Evolutionary conservation across 2,797 vertebrate species (phyloP), one percentile per base, ranked within the genome.

Genomic region (Peromyscus eremicus): DNA sequence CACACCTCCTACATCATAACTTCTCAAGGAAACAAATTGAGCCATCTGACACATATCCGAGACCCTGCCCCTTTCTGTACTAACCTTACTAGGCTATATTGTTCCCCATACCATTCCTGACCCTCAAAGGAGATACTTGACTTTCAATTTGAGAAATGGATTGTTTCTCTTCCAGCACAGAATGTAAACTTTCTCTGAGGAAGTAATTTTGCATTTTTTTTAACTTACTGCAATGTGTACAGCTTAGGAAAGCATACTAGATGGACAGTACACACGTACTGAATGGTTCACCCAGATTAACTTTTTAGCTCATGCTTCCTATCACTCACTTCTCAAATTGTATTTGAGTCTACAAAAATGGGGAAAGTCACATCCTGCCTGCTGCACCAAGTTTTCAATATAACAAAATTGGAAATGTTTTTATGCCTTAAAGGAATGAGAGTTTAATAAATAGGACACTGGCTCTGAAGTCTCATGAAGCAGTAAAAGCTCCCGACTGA

Each of bases 391-490:
- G 32, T 90, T 68, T 85, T 21, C 29, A 70, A 11, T 68, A 40
- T 66, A 60, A 95, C 49, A 3, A 29, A 82, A 81, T 64, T 88
- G 11, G n/a, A 89, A 88, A 79, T 55, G 32, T 21, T 87, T 89
- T 60, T 32, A 92, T 83, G 52, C 34, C 82, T 92, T 91, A 57
- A 94, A 91, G 23, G 25, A 94, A 91, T 88, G 37, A 76, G 46
- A 86, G 21, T 91, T 92, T 86, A 77, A 88, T 84, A 75, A 96
- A 90, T 34, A 92, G 91, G 76, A 75, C 0, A 64, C 16, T 23
- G 83, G 8, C 32, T 62, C 29, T 64, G 57, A 88, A 95, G 55
- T 5, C 23, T 75, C 16, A 89, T 37, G 34, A 92, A 75, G 80
- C 71, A 70, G 57, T 34, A 81, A 81, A 92, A 75, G 55, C 76